Evolutionary conservation across 1,140 invertebrate species (phyloP).

Genomic region (Panulirus ornatus): DNA sequence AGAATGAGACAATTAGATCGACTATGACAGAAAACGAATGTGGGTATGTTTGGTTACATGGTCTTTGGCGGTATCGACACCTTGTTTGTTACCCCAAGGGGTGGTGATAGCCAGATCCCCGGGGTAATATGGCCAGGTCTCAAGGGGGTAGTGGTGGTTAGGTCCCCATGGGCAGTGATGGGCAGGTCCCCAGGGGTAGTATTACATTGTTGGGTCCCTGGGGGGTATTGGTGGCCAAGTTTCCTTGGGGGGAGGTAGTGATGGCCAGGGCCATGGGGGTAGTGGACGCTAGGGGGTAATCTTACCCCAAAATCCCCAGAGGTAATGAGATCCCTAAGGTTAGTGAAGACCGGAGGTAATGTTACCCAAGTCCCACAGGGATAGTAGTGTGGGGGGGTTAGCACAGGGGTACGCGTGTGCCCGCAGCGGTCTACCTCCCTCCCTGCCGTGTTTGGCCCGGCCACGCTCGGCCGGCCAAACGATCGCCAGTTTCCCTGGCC

Average conservation of each 20-base stretch:
- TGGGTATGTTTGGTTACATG: no score
- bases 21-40: no score
- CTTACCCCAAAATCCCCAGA: no score
- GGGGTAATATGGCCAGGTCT: no score
- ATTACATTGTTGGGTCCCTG: neutral
- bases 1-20: no score
- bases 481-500: constrained; percentile 2
- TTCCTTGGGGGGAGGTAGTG: neutral
- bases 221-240: neutral
- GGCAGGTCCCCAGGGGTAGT: no score
- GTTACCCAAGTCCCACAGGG: neutral
- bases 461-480: constrained; percentile 22
- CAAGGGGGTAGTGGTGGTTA: neutral
- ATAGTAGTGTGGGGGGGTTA: neutral
- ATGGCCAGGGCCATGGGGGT: neutral
- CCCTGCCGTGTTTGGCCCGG: neutral
- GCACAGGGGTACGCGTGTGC: neutral
- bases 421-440: neutral
- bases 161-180: neutral
- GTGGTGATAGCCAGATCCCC: no score
- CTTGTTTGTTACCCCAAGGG: no score
- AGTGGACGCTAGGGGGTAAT: no score
- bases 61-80: no score
- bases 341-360: no score
- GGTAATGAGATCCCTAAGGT: no score